Percentiles rank a stretch among this genome's conserved stretches.
phyloP scores from a whole-genome alignment of 2,797 vertebrate species.

The Phataginus tetradactyla region DNA sequence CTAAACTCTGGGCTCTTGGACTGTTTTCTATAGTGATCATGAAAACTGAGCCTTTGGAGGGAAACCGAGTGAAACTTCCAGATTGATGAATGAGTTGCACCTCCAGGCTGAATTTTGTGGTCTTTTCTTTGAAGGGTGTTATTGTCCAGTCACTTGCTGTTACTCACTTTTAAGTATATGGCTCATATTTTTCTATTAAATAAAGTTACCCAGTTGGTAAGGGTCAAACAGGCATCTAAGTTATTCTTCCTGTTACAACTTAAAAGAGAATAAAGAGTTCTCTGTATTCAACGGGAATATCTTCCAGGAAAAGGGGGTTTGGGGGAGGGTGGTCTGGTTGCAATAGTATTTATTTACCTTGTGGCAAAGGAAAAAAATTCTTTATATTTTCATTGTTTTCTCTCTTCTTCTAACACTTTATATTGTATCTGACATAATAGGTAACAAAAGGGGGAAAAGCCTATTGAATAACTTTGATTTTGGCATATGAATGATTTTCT shows the following conservation, averaged over 20 bases:
- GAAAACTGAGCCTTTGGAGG: constrained; percentile 17
- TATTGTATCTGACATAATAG: background rate
- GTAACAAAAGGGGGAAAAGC: background rate
- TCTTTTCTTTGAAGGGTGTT: constrained; percentile 39
- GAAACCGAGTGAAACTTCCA: background rate
- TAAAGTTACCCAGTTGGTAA: constrained; percentile 41
- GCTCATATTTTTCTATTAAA: constrained; percentile 49
- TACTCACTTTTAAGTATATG: constrained; percentile 50
- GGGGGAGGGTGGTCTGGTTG: background rate
- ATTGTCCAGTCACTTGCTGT: constrained; percentile 50
- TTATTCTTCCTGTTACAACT: constrained; percentile 58
- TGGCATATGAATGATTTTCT: background rate
- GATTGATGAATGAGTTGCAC: constrained; percentile 1
- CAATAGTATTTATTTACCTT: constrained; percentile 23
- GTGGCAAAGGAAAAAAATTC: background rate
- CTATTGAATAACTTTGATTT: background rate
- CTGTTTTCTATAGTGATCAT: background rate
- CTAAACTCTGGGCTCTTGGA: background rate
- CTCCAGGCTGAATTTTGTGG: background rate
- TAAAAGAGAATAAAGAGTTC: constrained; percentile 75
- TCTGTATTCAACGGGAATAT: constrained; percentile 67
- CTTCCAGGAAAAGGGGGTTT: background rate
- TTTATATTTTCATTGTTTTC: background rate
- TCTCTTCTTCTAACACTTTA: background rate
- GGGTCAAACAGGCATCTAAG: constrained; percentile 69